Percentiles rank a stretch among this genome's conserved stretches.
Evolutionary conservation across 2,113 vertebrate genomes (phyloP).

Genomic region (Eptesicus fuscus): DNA sequence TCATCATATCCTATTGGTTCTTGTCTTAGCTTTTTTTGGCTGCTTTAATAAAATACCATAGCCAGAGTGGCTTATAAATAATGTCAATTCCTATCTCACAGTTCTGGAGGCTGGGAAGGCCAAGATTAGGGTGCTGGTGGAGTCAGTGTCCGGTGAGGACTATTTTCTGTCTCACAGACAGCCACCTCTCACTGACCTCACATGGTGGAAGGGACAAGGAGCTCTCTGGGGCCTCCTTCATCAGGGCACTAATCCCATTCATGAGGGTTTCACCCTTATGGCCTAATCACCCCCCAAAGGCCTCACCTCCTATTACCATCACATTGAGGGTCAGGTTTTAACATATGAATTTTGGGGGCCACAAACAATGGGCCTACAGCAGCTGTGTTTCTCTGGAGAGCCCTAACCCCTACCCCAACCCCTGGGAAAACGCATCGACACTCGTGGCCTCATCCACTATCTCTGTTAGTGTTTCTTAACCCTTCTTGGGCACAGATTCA

Average conservation of each 20-base stretch:
- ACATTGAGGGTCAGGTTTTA: not conserved
- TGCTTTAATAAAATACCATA: not conserved
- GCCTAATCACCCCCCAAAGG: not conserved
- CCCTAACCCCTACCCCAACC: not conserved
- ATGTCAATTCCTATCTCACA: not conserved
- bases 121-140: not conserved
- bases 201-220: not conserved
- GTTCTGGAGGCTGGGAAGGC: not conserved
- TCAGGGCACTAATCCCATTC: not conserved
- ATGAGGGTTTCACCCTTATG: not conserved
- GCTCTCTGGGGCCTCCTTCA: not conserved
- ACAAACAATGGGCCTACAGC: not conserved
- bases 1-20: not conserved
- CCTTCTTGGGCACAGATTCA: not conserved
- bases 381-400: not conserved
- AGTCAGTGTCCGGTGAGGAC: not conserved
- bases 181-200: not conserved
- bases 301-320: not conserved
- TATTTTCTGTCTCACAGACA: not conserved
- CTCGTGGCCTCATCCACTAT: rapidly evolving
- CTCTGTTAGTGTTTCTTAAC: not conserved
- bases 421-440: not conserved
- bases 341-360: not conserved
- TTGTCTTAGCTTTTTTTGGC: not conserved
- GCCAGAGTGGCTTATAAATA: not conserved